Percentiles rank a stretch among this genome's conserved stretches.
These are phyloP conservation scores for Ceyx cyanopectus DNA, from an alignment of 2,113 vertebrate species.

Conservation along the genomic window DNA sequence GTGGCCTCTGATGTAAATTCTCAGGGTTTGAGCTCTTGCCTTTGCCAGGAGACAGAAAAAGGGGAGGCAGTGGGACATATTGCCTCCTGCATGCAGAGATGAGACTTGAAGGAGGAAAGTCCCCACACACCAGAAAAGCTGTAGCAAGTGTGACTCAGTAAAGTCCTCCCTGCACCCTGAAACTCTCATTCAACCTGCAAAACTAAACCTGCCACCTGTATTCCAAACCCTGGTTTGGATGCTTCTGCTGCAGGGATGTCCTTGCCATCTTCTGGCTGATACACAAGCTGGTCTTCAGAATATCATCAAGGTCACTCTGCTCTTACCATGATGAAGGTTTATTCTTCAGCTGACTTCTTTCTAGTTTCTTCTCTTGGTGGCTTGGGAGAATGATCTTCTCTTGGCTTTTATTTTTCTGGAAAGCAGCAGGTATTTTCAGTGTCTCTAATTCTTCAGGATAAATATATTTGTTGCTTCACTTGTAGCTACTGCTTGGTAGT, in stretches of 20 bases:
- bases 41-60: neutral
- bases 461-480: neutral
- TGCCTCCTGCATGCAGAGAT: neutral
- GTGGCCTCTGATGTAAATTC: neutral
- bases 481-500: neutral
- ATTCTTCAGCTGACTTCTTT: neutral
- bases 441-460: neutral
- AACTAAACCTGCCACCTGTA: rapidly evolving
- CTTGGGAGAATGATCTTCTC: neutral
- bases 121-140: neutral
- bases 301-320: neutral
- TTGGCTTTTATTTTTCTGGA: neutral
- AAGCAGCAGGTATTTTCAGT: neutral
- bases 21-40: neutral
- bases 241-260: neutral
- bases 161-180: neutral
- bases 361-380: neutral
- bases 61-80: neutral
- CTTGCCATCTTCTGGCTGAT: neutral
- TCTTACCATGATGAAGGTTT: neutral
- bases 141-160: neutral
- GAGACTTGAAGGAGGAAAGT: neutral
- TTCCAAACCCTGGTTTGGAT: neutral
- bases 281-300: no score
- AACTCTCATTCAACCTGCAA: neutral